Base-by-base conservation (phyloP, 2,113 vertebrate genomes). In the Nothocercus nigrocapillus region DNA sequence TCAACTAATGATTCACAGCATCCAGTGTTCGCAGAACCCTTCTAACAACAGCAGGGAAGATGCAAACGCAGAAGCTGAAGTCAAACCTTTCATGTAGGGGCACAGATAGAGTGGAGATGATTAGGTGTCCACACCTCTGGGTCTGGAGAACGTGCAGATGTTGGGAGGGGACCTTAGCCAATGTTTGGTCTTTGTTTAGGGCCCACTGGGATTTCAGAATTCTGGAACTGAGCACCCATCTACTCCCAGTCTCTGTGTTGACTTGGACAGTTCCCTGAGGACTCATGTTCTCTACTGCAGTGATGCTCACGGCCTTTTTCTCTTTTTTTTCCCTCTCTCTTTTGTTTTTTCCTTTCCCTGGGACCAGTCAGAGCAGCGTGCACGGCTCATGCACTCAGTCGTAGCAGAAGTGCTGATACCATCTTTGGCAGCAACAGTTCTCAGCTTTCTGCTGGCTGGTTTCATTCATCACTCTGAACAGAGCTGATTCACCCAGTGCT, bases 1-100 rank as follows among this genome's bases (percentile, higher is more conserved):
- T 95, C 96, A 96, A 11, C 68, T 88, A 95, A 88, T 95, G 91
- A 97, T 95, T 97, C 89, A 88, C 58, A 93, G 85, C 72, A 96
- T 75, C 69, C 51, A 89, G 9, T 36, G 58, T 63, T 63, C 36
- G 7, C 28, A 95, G 77, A 97, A 87, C 63, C 54, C 63, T 94
- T 51, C 85, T 95, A 95, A 47, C 56, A 84, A 61, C 82, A 90
- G 42, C n/a, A 8, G 62, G 69, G 89, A 95, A 89, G 62, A 91
- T 67, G 83, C 49, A 88, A 96, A 95, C 74, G 34, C 42, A 95
- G 67, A 44, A 82, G n/a, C 7, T 85, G 36, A 89, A 75, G 56
- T 62, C 24, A 96, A 95, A 47, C 88, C 20, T 74, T 62, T 79
- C 53, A 34, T 49, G n/a, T 9, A n/a, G 59, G 10, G 30, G 63